phyloP scores from a whole-genome alignment of 1,140 invertebrate species.

The Drosophila burlai region DNA sequence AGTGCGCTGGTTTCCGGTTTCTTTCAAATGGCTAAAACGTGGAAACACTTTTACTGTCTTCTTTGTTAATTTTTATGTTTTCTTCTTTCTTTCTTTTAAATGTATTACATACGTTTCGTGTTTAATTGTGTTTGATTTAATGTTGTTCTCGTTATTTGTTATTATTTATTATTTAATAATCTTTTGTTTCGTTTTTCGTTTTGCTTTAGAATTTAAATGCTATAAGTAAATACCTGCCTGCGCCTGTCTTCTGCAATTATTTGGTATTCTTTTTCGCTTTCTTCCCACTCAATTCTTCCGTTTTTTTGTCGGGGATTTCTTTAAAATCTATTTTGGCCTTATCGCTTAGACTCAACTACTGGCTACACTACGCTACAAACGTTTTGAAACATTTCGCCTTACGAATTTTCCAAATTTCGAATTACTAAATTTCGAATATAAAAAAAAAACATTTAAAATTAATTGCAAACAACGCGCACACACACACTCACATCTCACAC shows the following conservation, averaged over 20 bases:
- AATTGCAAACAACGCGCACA: slow-evolving; percentile 13
- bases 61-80: slow-evolving; percentile 18
- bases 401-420: slow-evolving; percentile 3
- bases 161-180: slow-evolving; percentile 19
- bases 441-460: slow-evolving; percentile 31
- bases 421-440: slow-evolving; percentile 12
- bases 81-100: background rate
- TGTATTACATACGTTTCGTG: slow-evolving; percentile 43
- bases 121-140: slow-evolving; percentile 44
- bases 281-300: background rate
- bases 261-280: slow-evolving; percentile 34
- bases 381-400: slow-evolving; percentile 53
- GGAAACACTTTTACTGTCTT: slow-evolving; percentile 40
- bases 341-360: slow-evolving; percentile 62
- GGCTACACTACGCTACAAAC: slow-evolving; percentile 52
- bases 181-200: slow-evolving; percentile 45
- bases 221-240: slow-evolving; percentile 74
- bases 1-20: slow-evolving; percentile 45
- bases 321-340: slow-evolving; percentile 82
- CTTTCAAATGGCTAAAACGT: slow-evolving; percentile 61
- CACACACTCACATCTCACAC: slow-evolving; percentile 8
- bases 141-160: slow-evolving; percentile 1
- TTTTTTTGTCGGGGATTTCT: slow-evolving; percentile 8
- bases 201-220: slow-evolving; percentile 59
- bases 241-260: slow-evolving; percentile 34